Conservation (phyloP, 2,797 vertebrate genomes). For the Eulemur mongoz region DNA sequence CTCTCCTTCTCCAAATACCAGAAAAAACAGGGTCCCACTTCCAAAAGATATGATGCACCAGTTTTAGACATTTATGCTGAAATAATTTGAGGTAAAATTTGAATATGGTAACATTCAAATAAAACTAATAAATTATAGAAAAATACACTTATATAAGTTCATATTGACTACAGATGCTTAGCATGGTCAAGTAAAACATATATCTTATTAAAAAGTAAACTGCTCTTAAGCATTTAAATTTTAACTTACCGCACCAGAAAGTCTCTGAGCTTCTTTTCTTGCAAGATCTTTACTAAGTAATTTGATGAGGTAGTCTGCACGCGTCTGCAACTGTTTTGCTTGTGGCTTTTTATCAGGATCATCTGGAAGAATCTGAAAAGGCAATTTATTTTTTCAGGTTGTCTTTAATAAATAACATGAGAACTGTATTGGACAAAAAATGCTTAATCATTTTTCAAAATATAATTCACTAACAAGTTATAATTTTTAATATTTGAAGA, state of each 20-base stretch:
- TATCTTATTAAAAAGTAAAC: background rate
- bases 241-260: slow-evolving; percentile 92
- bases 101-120: background rate
- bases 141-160: background rate
- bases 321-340: slow-evolving; percentile 98
- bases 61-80: background rate
- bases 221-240: background rate
- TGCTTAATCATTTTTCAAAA: background rate
- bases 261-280: slow-evolving; percentile 95
- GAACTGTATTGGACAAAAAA: slow-evolving; percentile 18
- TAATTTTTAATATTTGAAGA: background rate
- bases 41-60: background rate
- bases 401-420: slow-evolving; percentile 38
- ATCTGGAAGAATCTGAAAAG: slow-evolving; percentile 95
- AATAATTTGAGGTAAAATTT: slow-evolving; percentile 2
- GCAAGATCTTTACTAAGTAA: slow-evolving; percentile 97
- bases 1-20: background rate
- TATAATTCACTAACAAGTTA: background rate
- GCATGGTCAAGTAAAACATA: background rate
- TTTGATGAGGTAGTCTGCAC: slow-evolving; percentile 99
- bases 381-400: slow-evolving; percentile 54
- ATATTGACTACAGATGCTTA: background rate
- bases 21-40: background rate
- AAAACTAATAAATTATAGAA: slow-evolving; percentile 4
- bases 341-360: slow-evolving; percentile 99